phyloP scores from a whole-genome alignment of 2,888 invertebrate genomes.

The Deilephila porcellus region DNA sequence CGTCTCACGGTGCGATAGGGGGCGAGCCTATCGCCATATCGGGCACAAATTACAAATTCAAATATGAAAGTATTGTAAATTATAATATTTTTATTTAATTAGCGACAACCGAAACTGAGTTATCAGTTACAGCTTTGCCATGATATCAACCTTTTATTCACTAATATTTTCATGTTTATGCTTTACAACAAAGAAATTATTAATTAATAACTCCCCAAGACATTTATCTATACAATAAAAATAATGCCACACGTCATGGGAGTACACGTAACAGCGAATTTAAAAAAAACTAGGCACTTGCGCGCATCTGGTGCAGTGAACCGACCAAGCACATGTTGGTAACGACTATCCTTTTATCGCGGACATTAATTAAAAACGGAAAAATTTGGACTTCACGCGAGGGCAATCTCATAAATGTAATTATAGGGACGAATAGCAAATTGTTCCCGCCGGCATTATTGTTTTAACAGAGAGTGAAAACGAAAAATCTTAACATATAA shows the following conservation, averaged over 20 bases:
- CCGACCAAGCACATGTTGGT: constrained; percentile 39
- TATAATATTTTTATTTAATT: too few species aligned
- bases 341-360: constrained; percentile 38
- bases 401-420: neutral
- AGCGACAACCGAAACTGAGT: too few species aligned
- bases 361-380: neutral
- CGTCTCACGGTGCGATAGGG: too few species aligned
- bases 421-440: neutral
- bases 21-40: too few species aligned
- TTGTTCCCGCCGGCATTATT: neutral
- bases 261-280: neutral
- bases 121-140: too few species aligned
- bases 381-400: neutral
- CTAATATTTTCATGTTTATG: too few species aligned
- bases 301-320: constrained; percentile 43
- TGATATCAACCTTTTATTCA: too few species aligned
- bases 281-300: constrained; percentile 36
- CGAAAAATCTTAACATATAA: neutral
- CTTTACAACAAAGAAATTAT: too few species aligned
- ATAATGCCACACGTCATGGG: neutral
- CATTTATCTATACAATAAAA: too few species aligned
- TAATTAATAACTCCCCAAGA: too few species aligned
- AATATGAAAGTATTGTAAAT: too few species aligned
- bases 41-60: too few species aligned
- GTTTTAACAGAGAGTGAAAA: neutral